phyloP scores from a whole-genome alignment of 2,888 invertebrate genomes.

The Apodemia zela region DNA sequence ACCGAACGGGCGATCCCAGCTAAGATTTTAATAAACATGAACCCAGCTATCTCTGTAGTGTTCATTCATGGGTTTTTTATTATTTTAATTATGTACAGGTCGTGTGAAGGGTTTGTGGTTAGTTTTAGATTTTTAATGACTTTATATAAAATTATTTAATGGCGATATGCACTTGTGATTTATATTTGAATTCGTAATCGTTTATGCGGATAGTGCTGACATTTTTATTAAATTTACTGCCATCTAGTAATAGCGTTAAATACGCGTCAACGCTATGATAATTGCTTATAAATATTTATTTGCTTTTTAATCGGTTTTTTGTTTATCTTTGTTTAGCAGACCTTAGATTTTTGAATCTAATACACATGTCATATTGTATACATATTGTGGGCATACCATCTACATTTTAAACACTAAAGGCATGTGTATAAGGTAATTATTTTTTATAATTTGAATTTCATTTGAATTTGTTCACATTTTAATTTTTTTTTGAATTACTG shows the following conservation, averaged over 20 bases:
- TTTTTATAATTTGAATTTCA: too few relatives aligned
- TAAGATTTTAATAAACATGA: constrained; percentile 76
- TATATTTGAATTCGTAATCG: background rate
- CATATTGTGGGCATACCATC: too few relatives aligned
- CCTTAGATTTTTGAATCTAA: too few relatives aligned
- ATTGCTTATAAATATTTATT: background rate
- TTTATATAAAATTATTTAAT: constrained; percentile 20
- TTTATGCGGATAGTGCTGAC: background rate
- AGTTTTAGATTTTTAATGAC: constrained; percentile 26
- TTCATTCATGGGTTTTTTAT: constrained; percentile 63
- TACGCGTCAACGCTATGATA: background rate
- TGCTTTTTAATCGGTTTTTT: background rate
- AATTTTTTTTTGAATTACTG: too few relatives aligned
- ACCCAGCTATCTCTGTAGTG: constrained; percentile 46
- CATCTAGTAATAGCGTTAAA: background rate
- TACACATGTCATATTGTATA: too few relatives aligned
- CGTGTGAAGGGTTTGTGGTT: constrained; percentile 57
- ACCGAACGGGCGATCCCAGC: constrained; percentile 53
- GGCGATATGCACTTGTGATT: background rate
- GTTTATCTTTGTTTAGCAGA: too few relatives aligned
- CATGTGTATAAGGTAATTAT: too few relatives aligned
- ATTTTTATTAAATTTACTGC: background rate
- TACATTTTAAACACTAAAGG: too few relatives aligned
- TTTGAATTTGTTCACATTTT: too few relatives aligned
- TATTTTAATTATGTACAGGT: constrained; percentile 68